phyloP scores from a whole-genome alignment of 2,797 vertebrate species.

The Notoglanidium macrostoma region DNA sequence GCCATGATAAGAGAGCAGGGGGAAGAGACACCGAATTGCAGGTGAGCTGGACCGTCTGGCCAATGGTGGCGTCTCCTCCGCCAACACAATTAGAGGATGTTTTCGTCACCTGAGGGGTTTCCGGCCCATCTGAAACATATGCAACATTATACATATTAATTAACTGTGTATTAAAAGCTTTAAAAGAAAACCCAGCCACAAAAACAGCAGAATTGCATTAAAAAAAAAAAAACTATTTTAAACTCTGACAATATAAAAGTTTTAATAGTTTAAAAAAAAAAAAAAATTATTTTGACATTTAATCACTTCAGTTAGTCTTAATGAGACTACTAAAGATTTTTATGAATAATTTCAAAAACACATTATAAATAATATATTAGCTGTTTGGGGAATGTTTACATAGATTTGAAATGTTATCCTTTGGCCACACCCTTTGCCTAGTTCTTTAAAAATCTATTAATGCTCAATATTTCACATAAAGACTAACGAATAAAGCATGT shows the following conservation, averaged over 20 bases:
- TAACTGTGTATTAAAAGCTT: not conserved
- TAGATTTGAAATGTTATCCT: not conserved
- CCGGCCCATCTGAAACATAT: constrained; percentile 72
- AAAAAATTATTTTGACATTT: too few species aligned
- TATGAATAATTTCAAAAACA: not conserved
- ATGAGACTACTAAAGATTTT: not conserved
- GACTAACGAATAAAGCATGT: not conserved
- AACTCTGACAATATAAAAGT: too few species aligned
- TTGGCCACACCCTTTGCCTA: not conserved
- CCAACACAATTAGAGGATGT: constrained; percentile 69
- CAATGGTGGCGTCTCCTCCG: constrained; percentile 66
- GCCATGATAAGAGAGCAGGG: constrained; percentile 74
- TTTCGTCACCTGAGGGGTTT: constrained; percentile 70
- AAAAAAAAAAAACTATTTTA: too few species aligned
- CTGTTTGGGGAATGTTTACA: not conserved
- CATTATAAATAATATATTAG: not conserved
- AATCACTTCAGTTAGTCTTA: too few species aligned
- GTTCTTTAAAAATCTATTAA: not conserved
- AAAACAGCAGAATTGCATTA: too few species aligned
- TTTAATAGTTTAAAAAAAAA: too few species aligned
- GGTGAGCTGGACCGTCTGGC: constrained; percentile 71
- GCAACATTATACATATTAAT: not conserved
- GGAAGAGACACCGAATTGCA: constrained; percentile 72
- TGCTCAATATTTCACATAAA: not conserved
- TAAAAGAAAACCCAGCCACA: too few species aligned